Conservation (phyloP, 2,888 invertebrate genomes). For the Ennomos fuscantarius region DNA sequence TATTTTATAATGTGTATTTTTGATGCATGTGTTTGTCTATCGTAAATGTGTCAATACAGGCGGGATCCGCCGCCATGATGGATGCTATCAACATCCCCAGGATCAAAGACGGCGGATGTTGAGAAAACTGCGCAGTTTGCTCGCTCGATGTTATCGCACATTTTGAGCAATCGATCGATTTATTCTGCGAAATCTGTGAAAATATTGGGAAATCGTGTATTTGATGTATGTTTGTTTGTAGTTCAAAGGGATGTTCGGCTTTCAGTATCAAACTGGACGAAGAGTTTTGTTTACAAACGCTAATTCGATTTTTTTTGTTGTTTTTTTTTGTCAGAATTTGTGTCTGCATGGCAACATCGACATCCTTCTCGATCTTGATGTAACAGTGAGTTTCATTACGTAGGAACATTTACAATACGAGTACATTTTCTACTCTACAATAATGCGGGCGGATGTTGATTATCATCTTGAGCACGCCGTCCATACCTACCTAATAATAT, state of each 20-base stretch:
- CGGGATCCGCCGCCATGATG: slow-evolving; percentile 43
- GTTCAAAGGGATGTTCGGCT: slow-evolving; percentile 21
- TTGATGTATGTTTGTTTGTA: slow-evolving; percentile 20
- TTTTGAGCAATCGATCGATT: slow-evolving; percentile 29
- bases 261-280: slow-evolving; percentile 7
- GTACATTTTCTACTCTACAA: too few relatives aligned
- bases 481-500: too few relatives aligned
- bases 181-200: slow-evolving; percentile 31
- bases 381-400: too few relatives aligned
- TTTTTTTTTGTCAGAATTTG: too few relatives aligned
- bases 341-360: too few relatives aligned
- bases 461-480: too few relatives aligned
- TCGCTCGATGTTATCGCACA: slow-evolving; percentile 22
- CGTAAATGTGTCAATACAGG: slow-evolving; percentile 59
- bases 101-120: slow-evolving; percentile 49
- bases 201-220: slow-evolving; percentile 28
- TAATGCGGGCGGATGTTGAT: too few relatives aligned
- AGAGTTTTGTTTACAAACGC: neutral
- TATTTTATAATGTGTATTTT: slow-evolving; percentile 35
- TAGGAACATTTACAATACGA: too few relatives aligned
- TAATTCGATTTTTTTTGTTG: too few relatives aligned
- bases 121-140: slow-evolving; percentile 33
- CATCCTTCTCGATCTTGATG: too few relatives aligned
- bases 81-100: slow-evolving; percentile 44
- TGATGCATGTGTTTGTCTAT: slow-evolving; percentile 34